Conservation (phyloP, 2,113 vertebrate species). For the Saguinus imperator region DNA sequence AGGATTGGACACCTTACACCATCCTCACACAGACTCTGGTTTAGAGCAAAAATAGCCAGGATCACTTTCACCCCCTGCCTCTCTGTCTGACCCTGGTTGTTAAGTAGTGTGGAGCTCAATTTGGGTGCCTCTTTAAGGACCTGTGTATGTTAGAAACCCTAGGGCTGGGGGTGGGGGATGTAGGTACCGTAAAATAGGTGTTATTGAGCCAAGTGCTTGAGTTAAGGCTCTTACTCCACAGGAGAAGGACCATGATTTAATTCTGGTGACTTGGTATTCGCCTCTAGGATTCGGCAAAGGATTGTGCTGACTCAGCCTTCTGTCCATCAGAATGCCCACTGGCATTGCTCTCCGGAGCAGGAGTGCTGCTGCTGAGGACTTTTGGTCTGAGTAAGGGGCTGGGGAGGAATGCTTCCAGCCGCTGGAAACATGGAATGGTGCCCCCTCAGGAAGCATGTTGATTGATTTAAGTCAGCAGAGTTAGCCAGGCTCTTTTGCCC, state of each 20-base stretch:
- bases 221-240: not conserved
- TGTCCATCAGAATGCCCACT: not conserved
- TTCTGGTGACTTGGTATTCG: not conserved
- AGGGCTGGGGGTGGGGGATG: not conserved
- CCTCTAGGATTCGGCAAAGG: not conserved
- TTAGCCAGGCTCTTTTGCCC: not conserved
- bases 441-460: not conserved
- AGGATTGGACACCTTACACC: not conserved
- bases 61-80: not conserved
- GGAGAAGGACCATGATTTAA: not conserved
- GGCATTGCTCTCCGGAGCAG: not conserved
- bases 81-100: not conserved
- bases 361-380: not conserved
- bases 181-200: not conserved
- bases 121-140: not conserved
- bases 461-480: not conserved
- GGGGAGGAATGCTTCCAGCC: not conserved
- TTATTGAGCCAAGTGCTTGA: not conserved
- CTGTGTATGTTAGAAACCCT: not conserved
- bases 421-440: not conserved
- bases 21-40: not conserved
- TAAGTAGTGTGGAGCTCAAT: not conserved
- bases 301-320: not conserved
- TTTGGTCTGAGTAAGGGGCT: not conserved
- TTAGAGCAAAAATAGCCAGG: slow-evolving; percentile 34